Conservation (phyloP, 2,888 invertebrate species). For the Norana najaformis region DNA sequence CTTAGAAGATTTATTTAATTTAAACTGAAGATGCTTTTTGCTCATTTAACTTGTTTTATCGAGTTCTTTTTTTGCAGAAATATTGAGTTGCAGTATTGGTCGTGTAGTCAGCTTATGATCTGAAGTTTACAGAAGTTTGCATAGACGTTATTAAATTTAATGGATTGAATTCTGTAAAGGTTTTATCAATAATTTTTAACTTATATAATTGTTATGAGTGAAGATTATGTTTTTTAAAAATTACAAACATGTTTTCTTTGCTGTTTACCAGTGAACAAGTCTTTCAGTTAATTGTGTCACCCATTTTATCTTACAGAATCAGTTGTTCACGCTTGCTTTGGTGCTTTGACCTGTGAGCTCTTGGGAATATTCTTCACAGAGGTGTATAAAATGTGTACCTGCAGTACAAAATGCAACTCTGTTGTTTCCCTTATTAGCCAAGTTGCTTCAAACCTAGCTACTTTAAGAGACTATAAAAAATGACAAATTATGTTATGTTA, state of each 20-base stretch:
- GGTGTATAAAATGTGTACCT: no score
- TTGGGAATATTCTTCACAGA: not conserved
- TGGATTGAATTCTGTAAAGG: not conserved
- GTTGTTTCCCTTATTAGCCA: not conserved
- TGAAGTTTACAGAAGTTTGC: not conserved
- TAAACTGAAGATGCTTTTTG: not conserved
- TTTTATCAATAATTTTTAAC: not conserved
- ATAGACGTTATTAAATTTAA: not conserved
- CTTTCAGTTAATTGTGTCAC: not conserved
- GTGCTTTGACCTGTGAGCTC: not conserved
- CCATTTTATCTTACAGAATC: not conserved
- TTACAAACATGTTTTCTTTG: not conserved
- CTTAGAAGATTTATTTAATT: not conserved
- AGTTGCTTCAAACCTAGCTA: not conserved
- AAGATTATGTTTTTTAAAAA: not conserved
- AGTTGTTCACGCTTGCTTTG: not conserved
- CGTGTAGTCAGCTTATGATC: not conserved
- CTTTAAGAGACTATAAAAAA: not conserved
- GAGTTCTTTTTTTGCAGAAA: not conserved
- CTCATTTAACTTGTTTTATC: not conserved
- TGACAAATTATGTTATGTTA: not conserved
- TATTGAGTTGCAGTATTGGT: slow-evolving; percentile 6
- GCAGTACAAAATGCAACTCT: not conserved
- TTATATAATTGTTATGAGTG: not conserved
- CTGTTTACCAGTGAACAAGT: not conserved